Evolutionary conservation across 2,888 invertebrate species (phyloP), one percentile per base, ranked within the genome.

Genomic region (Idaea biselata): DNA sequence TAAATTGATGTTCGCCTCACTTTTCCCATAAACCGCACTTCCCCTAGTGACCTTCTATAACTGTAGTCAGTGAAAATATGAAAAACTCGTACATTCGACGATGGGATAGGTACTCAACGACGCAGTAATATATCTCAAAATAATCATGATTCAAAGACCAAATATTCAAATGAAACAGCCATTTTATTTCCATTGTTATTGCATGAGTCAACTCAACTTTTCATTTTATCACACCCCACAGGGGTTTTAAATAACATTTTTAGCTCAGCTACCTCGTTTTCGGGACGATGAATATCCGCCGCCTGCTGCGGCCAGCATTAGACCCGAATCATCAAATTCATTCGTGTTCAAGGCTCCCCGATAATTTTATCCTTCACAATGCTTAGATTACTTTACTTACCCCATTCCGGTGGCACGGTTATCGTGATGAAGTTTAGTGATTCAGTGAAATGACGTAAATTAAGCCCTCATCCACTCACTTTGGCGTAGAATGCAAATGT

Each of bases 401-500:
- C 57, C 61, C 59, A 61, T 67, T 67, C 62, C 16, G 33, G 33
- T 61, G 62, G 58, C 64, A 58, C 60, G 65, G 65, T 68, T 68
- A 66, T 64, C 61, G 60, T 66, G 65, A 68, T 68, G 68, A 68
- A 67, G 64, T 67, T 60, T 61, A 61, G 66, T 65, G 63, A 69
- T 69, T 66, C 62, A 53, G 63, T 54, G 58, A 66, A 67, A 69
- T 68, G 65, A 65, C 65, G 66, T 60, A 66, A 69, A 67, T 69
- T 67, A 64, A 63, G 64, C 66, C 66, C 65, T 67, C 69, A 68
- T 70, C 64, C 58, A 66, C 68, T 69, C 64, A 68, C 64, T 71
- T 63, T 60, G 62, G 60, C 55, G 53, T 63, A 63, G 63, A 67
- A 71, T 71, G 69, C 71, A 71, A 71, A 71, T 71, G 69, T 60